These are phyloP conservation scores for Cardinalis cardinalis DNA, from an alignment of 2,113 vertebrate genomes.

Conservation along the genomic window DNA sequence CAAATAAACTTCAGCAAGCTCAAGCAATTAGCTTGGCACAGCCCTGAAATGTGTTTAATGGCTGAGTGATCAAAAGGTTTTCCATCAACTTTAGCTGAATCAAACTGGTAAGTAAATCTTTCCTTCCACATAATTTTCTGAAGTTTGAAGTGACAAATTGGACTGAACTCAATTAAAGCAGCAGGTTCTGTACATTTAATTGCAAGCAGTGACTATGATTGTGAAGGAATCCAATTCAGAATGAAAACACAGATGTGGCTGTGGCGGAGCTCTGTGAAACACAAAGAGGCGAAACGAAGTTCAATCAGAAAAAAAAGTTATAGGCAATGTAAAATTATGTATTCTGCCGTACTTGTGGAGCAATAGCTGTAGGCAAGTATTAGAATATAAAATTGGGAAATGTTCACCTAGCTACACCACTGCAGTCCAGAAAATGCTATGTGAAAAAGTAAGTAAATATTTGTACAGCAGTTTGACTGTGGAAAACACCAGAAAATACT, in stretches of 20 bases:
- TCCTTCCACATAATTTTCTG: conserved; percentile 67
- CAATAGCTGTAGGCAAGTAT: conserved; percentile 7
- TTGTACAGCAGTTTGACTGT: not conserved
- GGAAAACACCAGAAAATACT: not conserved
- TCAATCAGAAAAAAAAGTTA: conserved; percentile 29
- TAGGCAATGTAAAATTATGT: not conserved
- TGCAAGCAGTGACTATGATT: conserved; percentile 54
- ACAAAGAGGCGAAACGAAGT: not conserved
- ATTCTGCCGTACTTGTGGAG: not conserved
- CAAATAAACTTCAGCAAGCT: conserved; percentile 40
- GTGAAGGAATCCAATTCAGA: conserved; percentile 44
- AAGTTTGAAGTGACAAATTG: conserved; percentile 73
- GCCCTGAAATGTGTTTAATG: conserved; percentile 59
- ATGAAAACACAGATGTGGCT: conserved; percentile 55
- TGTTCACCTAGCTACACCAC: not conserved
- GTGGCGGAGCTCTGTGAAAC: not conserved
- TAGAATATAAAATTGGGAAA: not conserved
- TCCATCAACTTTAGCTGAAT: conserved; percentile 68
- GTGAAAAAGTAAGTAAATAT: conserved; percentile 1
- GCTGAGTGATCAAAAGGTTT: conserved; percentile 72
- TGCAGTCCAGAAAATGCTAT: not conserved
- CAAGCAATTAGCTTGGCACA: conserved; percentile 61
- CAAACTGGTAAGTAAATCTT: conserved; percentile 66
- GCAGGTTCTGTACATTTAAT: conserved; percentile 63
- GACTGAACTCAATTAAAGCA: conserved; percentile 72